These are phyloP conservation scores for Periplaneta americana DNA, from an alignment of 1,140 invertebrate species.

Conservation along the genomic window DNA sequence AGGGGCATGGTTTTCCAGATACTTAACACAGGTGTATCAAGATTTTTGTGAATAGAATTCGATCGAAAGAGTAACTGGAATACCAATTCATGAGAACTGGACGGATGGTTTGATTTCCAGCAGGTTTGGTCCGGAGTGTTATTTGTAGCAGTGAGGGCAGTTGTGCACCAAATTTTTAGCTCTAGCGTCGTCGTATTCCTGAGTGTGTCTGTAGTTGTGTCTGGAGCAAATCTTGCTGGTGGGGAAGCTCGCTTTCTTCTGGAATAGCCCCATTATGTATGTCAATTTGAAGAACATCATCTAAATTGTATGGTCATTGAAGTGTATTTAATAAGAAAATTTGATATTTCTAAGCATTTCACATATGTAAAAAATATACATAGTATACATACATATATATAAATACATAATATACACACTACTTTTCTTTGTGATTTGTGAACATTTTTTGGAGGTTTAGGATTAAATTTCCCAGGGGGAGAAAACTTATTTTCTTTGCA, in stretches of 20 bases:
- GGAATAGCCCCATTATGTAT: background rate
- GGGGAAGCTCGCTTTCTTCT: background rate
- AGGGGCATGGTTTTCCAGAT: constrained; percentile 3
- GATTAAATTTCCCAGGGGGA: background rate
- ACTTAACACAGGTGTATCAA: background rate
- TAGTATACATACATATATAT: constrained; percentile 9
- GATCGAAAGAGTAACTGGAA: background rate
- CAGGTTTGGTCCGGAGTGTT: background rate
- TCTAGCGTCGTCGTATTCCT: background rate
- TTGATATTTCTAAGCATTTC: constrained; percentile 16
- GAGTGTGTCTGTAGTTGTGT: background rate
- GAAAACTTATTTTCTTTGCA: background rate
- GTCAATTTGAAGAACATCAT: constrained; percentile 3
- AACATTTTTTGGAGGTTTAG: background rate
- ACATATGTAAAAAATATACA: constrained; percentile 15
- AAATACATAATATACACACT: constrained; percentile 12
- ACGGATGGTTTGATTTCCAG: background rate
- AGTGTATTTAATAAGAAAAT: background rate
- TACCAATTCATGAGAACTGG: background rate
- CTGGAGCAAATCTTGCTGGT: background rate
- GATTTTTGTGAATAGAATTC: constrained; percentile 3
- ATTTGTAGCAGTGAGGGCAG: background rate
- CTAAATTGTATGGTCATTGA: constrained; percentile 9
- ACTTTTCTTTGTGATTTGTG: constrained; percentile 9
- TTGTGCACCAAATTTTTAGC: constrained; percentile 2